phyloP scores from a whole-genome alignment of 2,888 invertebrate genomes.

The Platycheirus albimanus region DNA sequence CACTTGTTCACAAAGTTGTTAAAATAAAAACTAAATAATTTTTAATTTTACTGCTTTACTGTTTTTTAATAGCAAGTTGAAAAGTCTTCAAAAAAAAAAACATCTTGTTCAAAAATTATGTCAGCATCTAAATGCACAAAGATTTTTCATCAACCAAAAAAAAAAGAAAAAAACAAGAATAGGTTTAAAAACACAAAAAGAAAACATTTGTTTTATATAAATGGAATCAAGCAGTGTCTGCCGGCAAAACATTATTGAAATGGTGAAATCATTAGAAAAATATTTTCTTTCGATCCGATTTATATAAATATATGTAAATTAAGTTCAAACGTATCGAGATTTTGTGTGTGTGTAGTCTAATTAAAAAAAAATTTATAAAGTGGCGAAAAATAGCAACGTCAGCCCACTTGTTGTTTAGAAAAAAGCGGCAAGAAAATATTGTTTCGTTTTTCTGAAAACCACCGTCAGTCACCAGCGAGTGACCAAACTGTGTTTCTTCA shows the following conservation, averaged over 20 bases:
- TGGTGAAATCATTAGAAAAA: conserved; percentile 69
- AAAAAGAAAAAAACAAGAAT: conserved; percentile 38
- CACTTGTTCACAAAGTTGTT: too few relatives aligned
- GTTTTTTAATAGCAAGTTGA: conserved; percentile 14
- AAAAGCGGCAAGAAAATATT: conserved; percentile 20
- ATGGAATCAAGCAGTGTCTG: conserved; percentile 68
- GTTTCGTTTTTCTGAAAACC: neutral
- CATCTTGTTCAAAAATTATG: conserved; percentile 56
- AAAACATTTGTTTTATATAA: conserved; percentile 39
- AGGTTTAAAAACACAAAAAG: conserved; percentile 4
- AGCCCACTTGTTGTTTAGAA: conserved; percentile 70
- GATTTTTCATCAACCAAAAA: neutral
- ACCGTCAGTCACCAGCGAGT: neutral
- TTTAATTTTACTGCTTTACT: conserved; percentile 19
- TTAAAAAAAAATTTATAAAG: conserved; percentile 38
- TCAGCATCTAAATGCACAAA: conserved; percentile 51
- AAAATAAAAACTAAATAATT: too few relatives aligned
- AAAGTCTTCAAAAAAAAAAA: neutral
- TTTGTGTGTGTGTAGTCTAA: conserved; percentile 55
- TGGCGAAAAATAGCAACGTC: conserved; percentile 39
- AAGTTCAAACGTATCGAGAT: conserved; percentile 23
- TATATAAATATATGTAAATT: conserved; percentile 23
- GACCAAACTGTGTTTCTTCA: too few relatives aligned
- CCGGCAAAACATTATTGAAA: conserved; percentile 64
- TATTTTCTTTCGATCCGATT: conserved; percentile 46